phyloP scores from a whole-genome alignment of 2,888 invertebrate species.

The Listrodromus nycthemerus region DNA sequence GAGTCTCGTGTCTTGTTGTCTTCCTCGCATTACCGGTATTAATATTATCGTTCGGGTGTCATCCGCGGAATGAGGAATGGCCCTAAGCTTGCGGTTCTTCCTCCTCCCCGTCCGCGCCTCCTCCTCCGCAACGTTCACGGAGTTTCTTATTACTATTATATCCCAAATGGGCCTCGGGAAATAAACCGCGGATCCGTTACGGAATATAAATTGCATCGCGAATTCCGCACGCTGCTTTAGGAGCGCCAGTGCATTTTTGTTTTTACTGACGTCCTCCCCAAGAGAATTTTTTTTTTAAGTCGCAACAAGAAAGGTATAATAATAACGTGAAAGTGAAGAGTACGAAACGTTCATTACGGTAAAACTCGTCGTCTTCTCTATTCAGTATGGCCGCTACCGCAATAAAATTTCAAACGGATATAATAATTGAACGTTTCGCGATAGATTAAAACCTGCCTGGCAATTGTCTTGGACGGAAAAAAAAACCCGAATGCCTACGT shows the following conservation, averaged over 20 bases:
- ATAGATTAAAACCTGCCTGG: constrained; percentile 18
- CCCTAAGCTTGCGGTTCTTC: constrained; percentile 49
- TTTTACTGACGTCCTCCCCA: constrained; percentile 34
- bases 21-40: constrained; percentile 23
- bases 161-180: constrained; percentile 32
- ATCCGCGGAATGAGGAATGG: constrained; percentile 38
- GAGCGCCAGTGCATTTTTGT: constrained; percentile 54
- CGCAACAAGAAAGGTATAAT: not conserved
- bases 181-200: constrained; percentile 61
- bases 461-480: not conserved
- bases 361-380: not conserved
- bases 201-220: constrained; percentile 62
- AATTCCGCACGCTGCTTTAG: constrained; percentile 51
- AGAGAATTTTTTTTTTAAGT: not conserved
- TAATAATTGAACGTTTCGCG: constrained; percentile 48
- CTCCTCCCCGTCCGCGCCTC: constrained; percentile 13
- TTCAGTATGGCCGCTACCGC: not conserved
- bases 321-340: constrained; percentile 44
- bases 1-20: constrained; percentile 17
- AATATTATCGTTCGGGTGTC: constrained; percentile 44
- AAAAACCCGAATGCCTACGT: constrained; percentile 19
- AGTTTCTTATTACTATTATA: constrained; percentile 41
- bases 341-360: constrained; percentile 4
- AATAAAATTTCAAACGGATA: not conserved
- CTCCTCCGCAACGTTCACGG: not conserved